phyloP scores from a whole-genome alignment of 1,140 invertebrate genomes.

The Brachionus manjavacas region DNA sequence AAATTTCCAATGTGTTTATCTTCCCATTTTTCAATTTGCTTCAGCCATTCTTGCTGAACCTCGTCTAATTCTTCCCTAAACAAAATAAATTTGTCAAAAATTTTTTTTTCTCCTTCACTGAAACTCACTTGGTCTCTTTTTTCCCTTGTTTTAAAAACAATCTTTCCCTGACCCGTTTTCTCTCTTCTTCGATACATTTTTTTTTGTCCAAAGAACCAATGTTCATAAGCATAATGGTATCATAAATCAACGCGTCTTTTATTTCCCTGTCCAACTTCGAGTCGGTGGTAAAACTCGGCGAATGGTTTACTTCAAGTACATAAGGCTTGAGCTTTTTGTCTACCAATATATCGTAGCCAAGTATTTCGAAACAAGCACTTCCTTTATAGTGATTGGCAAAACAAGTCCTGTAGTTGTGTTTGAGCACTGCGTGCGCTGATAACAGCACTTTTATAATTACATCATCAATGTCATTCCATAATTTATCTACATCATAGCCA shows the following conservation, averaged over 20 bases:
- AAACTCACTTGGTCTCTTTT: constrained; percentile 54
- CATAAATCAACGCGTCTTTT: constrained; percentile 72
- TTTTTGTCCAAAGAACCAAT: constrained; percentile 72
- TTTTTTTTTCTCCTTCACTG: not conserved
- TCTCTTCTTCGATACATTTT: constrained; percentile 64
- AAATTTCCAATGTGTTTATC: constrained; percentile 71
- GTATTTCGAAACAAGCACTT: constrained; percentile 79
- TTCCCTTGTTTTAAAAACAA: constrained; percentile 53
- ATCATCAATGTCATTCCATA: constrained; percentile 69
- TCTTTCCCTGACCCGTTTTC: constrained; percentile 55
- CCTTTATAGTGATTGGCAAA: constrained; percentile 77
- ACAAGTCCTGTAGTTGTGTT: constrained; percentile 78
- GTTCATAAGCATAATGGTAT: constrained; percentile 77
- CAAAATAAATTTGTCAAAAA: constrained; percentile 40
- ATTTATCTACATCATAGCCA: constrained; percentile 67
- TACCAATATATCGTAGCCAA: constrained; percentile 79
- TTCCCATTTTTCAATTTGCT: constrained; percentile 70
- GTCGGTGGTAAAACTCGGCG: constrained; percentile 82
- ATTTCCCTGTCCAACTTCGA: constrained; percentile 74
- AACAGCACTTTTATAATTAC: constrained; percentile 82
- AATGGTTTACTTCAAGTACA: constrained; percentile 82
- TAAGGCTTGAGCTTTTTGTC: constrained; percentile 78
- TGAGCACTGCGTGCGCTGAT: constrained; percentile 74
- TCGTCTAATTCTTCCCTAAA: constrained; percentile 55
- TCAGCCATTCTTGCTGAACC: constrained; percentile 52